Base-by-base conservation (phyloP, 2,888 invertebrate genomes). In the Rhimphoctona megacephalus region DNA sequence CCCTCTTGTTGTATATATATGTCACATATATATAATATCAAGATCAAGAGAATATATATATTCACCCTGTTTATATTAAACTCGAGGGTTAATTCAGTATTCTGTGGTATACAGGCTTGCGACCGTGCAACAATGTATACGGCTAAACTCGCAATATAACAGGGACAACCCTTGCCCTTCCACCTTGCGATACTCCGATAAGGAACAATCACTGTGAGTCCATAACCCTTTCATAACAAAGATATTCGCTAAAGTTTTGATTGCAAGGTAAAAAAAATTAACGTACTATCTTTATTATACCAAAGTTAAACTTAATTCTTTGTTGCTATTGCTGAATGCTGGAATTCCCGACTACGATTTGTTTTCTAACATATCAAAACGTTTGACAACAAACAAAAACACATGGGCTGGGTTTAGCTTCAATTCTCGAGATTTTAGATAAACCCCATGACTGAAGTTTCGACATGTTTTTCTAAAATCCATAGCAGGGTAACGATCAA, bases 151-250 rank as follows among this genome's bases (percentile, higher is more conserved):
- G 83, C 83, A 22, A 61, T 92, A 93, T 92, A 93, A 92, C 93
- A 90, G 89, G 90, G 89, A 91, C 93, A 93, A 92, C 93, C 93
- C 92, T 93, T 93, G 93, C 83, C 85, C 85, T 79, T 54, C 79
- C 82, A 61, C 92, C 92, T 93, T 92, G 93, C 90, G 93, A 93
- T 93, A 93, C 89, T 90, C 86, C 88, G 93, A 93, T 93, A 93
- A 93, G 91, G 90, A 91, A 92, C 91, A 90, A 77, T 81, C 77
- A 85, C 70, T 69, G 66, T 11, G 67, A 25, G 78, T 19, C 25
- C 67, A 57, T 64, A 61, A 36, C 74, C 33, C 43, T 77, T 77
- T 61, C 69, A 70, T 76, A 52, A 81, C 39, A 25, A 73, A 5
- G 30, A 64, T 39, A 73, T 72, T 81, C 25, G 64, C 17, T 49